Conservation (phyloP, 2,888 invertebrate genomes). For the Teinopalpus imperialis region DNA sequence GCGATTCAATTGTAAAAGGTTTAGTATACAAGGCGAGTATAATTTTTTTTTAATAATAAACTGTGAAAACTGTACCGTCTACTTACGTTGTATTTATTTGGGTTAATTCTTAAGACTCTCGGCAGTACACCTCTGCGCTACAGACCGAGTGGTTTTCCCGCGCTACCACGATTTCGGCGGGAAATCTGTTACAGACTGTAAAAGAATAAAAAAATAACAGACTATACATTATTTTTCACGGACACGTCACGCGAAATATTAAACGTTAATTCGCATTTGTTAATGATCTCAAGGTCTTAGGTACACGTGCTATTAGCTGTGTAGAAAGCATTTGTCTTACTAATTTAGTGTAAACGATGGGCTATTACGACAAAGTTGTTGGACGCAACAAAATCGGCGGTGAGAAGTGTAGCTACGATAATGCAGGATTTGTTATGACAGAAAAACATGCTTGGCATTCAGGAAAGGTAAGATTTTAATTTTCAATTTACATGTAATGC, state of each 20-base stretch:
- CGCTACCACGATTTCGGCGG: constrained; percentile 48
- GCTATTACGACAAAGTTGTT: constrained; percentile 36
- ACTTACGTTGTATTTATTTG: constrained; percentile 48
- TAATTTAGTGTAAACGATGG: constrained; percentile 31
- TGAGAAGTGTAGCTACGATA: constrained; percentile 58
- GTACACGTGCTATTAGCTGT: constrained; percentile 37
- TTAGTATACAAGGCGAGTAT: no score
- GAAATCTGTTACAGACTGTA: constrained; percentile 36
- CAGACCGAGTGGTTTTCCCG: constrained; percentile 48
- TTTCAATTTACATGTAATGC: constrained; percentile 5
- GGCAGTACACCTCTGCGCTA: constrained; percentile 45
- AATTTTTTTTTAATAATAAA: constrained; percentile 3
- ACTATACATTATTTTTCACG: constrained; percentile 16
- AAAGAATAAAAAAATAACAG: constrained; percentile 13
- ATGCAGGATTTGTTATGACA: constrained; percentile 62
- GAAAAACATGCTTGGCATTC: constrained; percentile 56
- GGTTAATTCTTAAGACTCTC: constrained; percentile 43
- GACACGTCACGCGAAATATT: constrained; percentile 15
- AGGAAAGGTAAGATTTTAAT: constrained; percentile 40
- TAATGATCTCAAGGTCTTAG: constrained; percentile 38
- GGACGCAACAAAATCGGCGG: constrained; percentile 42
- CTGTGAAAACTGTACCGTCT: constrained; percentile 36
- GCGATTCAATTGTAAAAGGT: no score
- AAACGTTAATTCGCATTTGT: constrained; percentile 30
- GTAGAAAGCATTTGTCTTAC: constrained; percentile 19